Conservation (phyloP, 2,888 invertebrate species). For the Aplocera efformata region DNA sequence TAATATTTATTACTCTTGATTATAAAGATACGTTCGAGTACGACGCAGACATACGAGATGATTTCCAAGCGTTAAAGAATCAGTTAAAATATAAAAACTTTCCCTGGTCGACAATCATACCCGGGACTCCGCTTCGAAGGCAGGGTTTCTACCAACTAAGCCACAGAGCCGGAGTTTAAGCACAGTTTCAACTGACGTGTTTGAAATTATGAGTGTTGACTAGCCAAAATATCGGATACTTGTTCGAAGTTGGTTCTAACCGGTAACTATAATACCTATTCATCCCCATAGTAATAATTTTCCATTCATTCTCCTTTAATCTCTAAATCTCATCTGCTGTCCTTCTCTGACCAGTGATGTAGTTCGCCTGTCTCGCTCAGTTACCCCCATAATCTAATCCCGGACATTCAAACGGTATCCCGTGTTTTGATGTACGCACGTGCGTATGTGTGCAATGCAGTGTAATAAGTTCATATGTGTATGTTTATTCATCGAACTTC, state of each 20-base stretch:
- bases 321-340: constrained; percentile 71
- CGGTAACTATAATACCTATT: constrained; percentile 52
- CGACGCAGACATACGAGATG: no score
- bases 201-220: no score
- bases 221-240: constrained; percentile 13
- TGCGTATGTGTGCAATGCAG: constrained; percentile 32
- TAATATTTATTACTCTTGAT: no score
- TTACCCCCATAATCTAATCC: constrained; percentile 80
- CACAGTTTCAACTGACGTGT: no score
- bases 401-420: constrained; percentile 73
- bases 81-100: no score
- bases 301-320: constrained; percentile 78
- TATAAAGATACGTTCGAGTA: no score
- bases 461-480: constrained; percentile 2
- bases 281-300: constrained; percentile 74
- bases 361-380: constrained; percentile 57
- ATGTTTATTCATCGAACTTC: no score
- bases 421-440: constrained; percentile 48
- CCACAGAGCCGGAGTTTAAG: no score
- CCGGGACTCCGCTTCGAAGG: no score
- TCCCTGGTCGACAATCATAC: no score
- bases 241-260: constrained; percentile 41
- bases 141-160: no score
- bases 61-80: no score
- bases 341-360: constrained; percentile 52